Base-by-base conservation (phyloP, 2,797 vertebrate genomes). In the Semotilus atromaculatus region DNA sequence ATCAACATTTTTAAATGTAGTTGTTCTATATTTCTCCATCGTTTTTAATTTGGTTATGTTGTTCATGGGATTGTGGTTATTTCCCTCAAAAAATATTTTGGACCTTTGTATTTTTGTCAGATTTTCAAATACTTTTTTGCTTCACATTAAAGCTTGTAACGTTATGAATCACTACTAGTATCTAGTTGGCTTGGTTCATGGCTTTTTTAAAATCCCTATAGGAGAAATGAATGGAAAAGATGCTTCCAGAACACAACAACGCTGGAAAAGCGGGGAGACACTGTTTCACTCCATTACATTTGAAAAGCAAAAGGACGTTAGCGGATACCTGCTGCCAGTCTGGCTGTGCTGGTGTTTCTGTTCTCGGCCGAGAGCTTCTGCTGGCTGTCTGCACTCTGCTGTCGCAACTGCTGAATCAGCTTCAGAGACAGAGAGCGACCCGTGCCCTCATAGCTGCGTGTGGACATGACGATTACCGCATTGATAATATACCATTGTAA, bases 351-450 rank as follows among this genome's bases (percentile, higher is more conserved):
- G 1, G 93, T 92, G 90, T 53, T 90, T 90, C 95, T 96, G 94
- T 99, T 99, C 93, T 99, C 97, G 0, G 98, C 98, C 0, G 96
- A 96, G 90, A 95, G 87, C 85, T 90, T 96, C 93, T 96, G 92
- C 90, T 99, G 98, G 90, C 96, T 97, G 86, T 97, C 96, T 10
- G 94, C 92, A 0, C 97, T 99, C 93, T 99, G 98, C 79, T 98
- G 97, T 29, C 98, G 95, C 85, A 99, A 92, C 94, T 99, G 98
- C 91, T 99, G 97, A 70, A 99, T 97, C 67, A 99, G 95, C 90
- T 99, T 99, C 87, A 99, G 96, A 18, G 98, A 99, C 1, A 99
- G 95, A 0, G 98, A 99, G 10, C 98, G 97, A 0, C 98, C 98
- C 0, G 98, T 99, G 81, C 98, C 98, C 90, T 99, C 98, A 0